A percentile compares a stretch with the other conserved stretches of the same genome.
These are phyloP conservation scores for Mechanitis mazaeus DNA, from an alignment of 2,888 invertebrate genomes.

Conservation along the genomic window DNA sequence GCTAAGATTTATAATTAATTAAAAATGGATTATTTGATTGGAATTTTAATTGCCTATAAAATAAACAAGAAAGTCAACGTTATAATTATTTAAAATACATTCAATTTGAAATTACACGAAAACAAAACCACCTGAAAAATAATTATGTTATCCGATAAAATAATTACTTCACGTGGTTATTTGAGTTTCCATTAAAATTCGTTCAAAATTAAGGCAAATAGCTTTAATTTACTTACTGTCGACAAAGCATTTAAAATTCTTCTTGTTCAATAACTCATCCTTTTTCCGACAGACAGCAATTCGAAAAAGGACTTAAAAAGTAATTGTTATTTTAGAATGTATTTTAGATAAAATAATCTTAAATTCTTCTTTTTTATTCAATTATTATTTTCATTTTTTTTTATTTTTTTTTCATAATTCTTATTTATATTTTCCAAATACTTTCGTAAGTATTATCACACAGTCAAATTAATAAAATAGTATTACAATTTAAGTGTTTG, in stretches of 20 bases:
- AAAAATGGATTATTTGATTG: no score
- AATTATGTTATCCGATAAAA: slow-evolving; percentile 9
- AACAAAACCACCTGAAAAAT: slow-evolving; percentile 1
- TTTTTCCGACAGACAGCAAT: slow-evolving; percentile 10
- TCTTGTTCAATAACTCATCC: slow-evolving; percentile 26
- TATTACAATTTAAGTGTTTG: no score
- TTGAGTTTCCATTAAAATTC: slow-evolving; percentile 20
- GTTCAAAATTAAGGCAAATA: slow-evolving; percentile 26
- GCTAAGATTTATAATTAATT: no score
- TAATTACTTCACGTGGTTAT: slow-evolving; percentile 14
- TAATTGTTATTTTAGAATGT: background rate
- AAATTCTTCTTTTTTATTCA: background rate
- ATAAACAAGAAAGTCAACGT: no score
- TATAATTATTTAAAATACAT: background rate
- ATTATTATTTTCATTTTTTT: no score
- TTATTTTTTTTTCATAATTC: no score
- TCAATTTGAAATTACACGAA: background rate
- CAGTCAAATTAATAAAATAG: no score
- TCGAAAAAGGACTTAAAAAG: background rate
- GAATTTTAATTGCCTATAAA: no score
- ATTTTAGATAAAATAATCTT: background rate
- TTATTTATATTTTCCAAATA: no score
- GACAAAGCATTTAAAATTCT: slow-evolving; percentile 27
- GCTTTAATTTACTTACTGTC: slow-evolving; percentile 27
- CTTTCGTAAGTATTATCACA: no score